These are phyloP conservation scores for Crenuchus spilurus DNA, from an alignment of 2,797 vertebrate species.

Conservation along the genomic window DNA sequence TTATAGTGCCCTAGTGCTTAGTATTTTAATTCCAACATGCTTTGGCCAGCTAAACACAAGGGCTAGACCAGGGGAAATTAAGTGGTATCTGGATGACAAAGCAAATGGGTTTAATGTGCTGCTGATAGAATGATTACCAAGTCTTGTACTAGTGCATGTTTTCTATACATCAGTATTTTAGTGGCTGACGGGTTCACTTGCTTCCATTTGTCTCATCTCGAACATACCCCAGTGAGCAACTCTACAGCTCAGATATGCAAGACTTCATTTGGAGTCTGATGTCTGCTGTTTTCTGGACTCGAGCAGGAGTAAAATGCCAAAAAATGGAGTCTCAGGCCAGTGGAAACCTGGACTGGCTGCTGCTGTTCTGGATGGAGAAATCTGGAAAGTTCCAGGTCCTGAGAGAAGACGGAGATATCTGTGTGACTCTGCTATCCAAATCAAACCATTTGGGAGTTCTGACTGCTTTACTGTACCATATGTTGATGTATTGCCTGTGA, in stretches of 20 bases:
- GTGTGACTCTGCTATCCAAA: neutral
- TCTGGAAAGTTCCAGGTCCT: neutral
- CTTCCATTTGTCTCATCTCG: too few species aligned
- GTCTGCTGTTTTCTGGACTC: neutral
- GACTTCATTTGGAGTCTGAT: neutral
- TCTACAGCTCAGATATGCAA: too few species aligned
- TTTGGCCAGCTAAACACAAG: too few species aligned
- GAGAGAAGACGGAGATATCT: neutral
- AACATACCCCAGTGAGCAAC: too few species aligned
- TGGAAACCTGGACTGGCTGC: slow-evolving; percentile 7
- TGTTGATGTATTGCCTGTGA: neutral
- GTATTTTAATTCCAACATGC: too few species aligned
- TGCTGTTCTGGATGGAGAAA: neutral
- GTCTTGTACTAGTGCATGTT: too few species aligned
- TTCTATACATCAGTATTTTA: too few species aligned
- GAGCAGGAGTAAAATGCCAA: neutral
- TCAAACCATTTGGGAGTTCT: neutral
- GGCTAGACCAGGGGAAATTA: too few species aligned
- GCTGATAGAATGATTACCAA: too few species aligned
- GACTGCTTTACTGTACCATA: neutral
- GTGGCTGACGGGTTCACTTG: too few species aligned
- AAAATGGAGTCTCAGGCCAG: neutral
- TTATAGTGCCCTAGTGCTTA: neutral
- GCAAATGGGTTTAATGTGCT: too few species aligned
- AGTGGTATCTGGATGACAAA: too few species aligned